Percentiles rank a stretch among this genome's conserved stretches.
Conservation (phyloP, 2,888 invertebrate species). For the Cylloceria caligata region DNA sequence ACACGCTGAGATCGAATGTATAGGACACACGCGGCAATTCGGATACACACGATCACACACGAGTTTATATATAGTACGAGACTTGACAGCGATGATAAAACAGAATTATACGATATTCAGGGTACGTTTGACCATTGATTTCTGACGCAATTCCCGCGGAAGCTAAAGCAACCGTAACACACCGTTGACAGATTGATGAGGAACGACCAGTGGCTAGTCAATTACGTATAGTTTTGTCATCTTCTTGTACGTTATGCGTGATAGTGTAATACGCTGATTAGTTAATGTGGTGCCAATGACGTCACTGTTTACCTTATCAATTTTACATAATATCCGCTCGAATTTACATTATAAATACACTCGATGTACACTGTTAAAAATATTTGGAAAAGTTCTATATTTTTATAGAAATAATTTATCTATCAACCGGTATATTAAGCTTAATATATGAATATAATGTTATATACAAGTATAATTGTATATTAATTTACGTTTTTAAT, state of each 20-base stretch:
- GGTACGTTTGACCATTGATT: constrained; percentile 47
- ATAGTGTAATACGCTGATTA: neutral
- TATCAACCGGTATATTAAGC: no score
- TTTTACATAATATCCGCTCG: constrained; percentile 9
- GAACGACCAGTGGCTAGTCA: neutral
- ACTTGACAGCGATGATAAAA: neutral
- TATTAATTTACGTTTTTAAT: no score
- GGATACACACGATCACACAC: neutral
- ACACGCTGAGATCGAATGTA: neutral
- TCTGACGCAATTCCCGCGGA: constrained; percentile 37
- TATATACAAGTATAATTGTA: no score
- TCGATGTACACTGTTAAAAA: neutral
- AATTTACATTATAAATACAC: constrained; percentile 31
- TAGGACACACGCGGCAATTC: neutral
- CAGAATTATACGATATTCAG: constrained; percentile 51
- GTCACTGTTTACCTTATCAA: neutral
- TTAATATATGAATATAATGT: no score
- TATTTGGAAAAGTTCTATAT: no score
- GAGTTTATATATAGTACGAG: neutral
- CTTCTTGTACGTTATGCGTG: neutral
- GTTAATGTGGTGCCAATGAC: neutral
- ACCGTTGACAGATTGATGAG: neutral
- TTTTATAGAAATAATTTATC: no score
- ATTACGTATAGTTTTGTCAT: neutral
- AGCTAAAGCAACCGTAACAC: neutral